Evolutionary conservation across 2,113 vertebrate genomes (phyloP), one percentile per base, ranked within the genome.

Genomic region (Illadopsis cleaveri): DNA sequence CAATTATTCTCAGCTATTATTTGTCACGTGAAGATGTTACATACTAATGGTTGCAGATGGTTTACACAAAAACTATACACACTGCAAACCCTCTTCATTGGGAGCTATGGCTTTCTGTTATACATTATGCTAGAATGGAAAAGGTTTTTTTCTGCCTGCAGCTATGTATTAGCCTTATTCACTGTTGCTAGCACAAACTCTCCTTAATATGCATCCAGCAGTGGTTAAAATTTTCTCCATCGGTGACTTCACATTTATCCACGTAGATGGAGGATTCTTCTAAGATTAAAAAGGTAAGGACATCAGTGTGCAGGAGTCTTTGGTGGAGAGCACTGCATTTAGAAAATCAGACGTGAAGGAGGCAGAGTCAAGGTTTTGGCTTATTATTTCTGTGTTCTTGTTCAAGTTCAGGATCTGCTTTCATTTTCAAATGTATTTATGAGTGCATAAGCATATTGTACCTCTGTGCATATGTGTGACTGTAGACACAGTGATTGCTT

Each of bases 1-100:
- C 71, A 88, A 35, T 95, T 93, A 94, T 81, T 92, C 71, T 90
- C 79, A 92, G 64, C 82, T 75, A 70, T 96, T 95, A 88, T 90
- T 93, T 89, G 68, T 92, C 88, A 78, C 5, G 9, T 95, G 87
- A 73, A 91, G 82, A 92, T 40, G 58, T 78, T 94, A 81, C 64
- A 60, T 92, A 44, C 82, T 90, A 51, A 82, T 93, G 90, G 70
- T 38, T 94, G 87, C 86, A 94, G 94, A 88, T 92, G 88, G 85
- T 90, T 90, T 81, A 66, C 82, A 86, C 85, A 88, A 92, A 94
- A 96, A 80, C 72, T 44, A 23, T 62, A 35, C 25, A 24, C 30
- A 15, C 78, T 85, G 88, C 72, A 92, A 93, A 58, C 76, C 35
- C 47, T 92, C 88, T 62, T 92, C 89, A 47, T 50, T 89, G 82